Conservation (phyloP, 2,888 invertebrate genomes). For the Scelioninae gen. 1 region DNA sequence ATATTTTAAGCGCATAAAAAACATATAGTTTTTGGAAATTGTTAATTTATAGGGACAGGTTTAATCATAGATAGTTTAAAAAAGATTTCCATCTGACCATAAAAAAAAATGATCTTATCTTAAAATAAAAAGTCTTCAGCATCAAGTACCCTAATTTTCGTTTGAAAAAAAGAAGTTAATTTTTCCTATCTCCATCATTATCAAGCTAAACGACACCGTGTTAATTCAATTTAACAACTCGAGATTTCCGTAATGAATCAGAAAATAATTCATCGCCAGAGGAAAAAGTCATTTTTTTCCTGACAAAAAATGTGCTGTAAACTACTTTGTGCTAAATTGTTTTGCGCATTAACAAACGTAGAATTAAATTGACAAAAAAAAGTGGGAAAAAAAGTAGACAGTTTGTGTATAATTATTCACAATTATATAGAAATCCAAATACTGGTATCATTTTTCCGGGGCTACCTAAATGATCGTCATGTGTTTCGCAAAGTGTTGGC, state of each 20-base stretch:
- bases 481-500: constrained; percentile 18
- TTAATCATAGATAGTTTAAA: no score
- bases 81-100: no score
- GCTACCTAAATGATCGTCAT: constrained; percentile 11
- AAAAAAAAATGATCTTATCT: not conserved
- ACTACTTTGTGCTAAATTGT: constrained; percentile 28
- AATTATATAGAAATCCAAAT: no score
- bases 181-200: not conserved
- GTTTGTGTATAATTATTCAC: no score
- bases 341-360: constrained; percentile 15
- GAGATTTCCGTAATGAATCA: constrained; percentile 27
- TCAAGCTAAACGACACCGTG: not conserved
- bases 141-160: not conserved
- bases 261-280: constrained; percentile 1
- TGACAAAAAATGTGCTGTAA: not conserved
- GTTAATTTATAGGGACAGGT: no score
- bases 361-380: not conserved
- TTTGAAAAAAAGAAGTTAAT: constrained; percentile 2
- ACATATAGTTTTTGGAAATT: no score
- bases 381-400: not conserved
- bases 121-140: not conserved
- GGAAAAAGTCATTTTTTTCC: not conserved
- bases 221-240: constrained; percentile 17
- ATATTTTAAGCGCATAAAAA: no score
- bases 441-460: not conserved